Evolutionary conservation across 2,888 invertebrate genomes (phyloP).

Genomic region (Oxyscelio sp.): DNA sequence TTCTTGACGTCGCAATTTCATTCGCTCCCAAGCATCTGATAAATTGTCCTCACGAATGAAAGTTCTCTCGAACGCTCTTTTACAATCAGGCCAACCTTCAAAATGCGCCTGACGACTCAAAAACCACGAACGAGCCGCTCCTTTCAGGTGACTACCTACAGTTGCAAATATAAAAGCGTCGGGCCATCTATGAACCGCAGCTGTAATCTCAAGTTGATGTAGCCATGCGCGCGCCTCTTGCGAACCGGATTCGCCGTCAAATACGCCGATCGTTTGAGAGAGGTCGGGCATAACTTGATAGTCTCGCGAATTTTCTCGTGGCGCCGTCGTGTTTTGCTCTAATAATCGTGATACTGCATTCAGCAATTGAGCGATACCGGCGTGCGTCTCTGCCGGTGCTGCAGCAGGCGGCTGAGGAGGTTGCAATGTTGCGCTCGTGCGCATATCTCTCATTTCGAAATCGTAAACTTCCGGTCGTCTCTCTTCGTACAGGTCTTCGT

Average conservation of each 20-base stretch:
- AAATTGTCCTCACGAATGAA: slow-evolving; percentile 11
- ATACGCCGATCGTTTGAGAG: not conserved
- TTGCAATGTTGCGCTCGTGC: no score
- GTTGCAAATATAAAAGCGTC: not conserved
- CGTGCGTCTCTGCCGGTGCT: no score
- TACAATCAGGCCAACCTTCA: slow-evolving; percentile 6
- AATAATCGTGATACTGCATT: not conserved
- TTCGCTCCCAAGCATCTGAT: slow-evolving; percentile 12
- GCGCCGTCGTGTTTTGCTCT: not conserved
- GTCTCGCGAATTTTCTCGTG: not conserved
- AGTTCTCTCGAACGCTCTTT: slow-evolving; percentile 4
- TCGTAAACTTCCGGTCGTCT: no score
- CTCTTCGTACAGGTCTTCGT: no score
- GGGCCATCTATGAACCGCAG: not conserved
- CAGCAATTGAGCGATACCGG: not conserved
- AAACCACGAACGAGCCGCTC: not conserved
- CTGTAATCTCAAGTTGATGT: not conserved
- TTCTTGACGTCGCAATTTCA: slow-evolving; percentile 1
- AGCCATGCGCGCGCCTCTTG: not conserved
- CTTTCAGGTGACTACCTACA: no score
- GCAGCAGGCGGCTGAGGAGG: no score
- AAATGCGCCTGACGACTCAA: not conserved
- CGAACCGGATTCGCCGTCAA: not conserved
- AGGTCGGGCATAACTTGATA: slow-evolving; percentile 1
- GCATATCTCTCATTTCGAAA: no score